Base-by-base conservation (phyloP, 2,888 invertebrate genomes). In the Iphiclides podalirius region DNA sequence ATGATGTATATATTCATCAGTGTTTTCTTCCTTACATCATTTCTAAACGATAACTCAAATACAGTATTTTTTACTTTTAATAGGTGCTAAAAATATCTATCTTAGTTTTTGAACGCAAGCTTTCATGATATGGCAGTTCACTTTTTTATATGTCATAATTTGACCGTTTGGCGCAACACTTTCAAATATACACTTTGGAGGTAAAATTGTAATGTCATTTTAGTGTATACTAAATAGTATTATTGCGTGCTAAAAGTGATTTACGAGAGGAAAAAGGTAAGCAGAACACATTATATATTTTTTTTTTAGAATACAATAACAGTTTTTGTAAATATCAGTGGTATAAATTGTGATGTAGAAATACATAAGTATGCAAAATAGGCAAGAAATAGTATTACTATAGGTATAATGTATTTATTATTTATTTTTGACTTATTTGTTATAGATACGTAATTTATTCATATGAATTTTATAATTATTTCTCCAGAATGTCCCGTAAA, bases 321-420 rank as follows among this genome's bases (percentile, higher is more conserved):
- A 50, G 52, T 52, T 52, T 55, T 55, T 41, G 50, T 52, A 52
- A 55, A 55, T 55, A 55, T 55, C 33, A 34, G 55, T 50, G 23
- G 46, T 39, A 49, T 50, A n/a, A 54, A 52, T 55, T 52, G 41
- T 53, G 50, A 56, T 53, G 56, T 53, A 53, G 52, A 56, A 56
- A 53, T 56, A 56, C 52, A 56, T 53, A 52, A 54, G 35, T 53
- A 54, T n/a, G n/a, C n/a, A n/a, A n/a, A n/a, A n/a, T n/a, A n/a
- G n/a, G n/a, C n/a, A n/a, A n/a, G n/a, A n/a, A n/a, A n/a, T n/a
- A n/a, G n/a, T n/a, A n/a, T n/a, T n/a, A n/a, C n/a, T n/a, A n/a
- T n/a, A n/a, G n/a, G n/a, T n/a, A n/a, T n/a, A n/a, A n/a, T n/a
- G n/a, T n/a, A n/a, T n/a, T n/a, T n/a, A n/a, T n/a, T n/a, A n/a